Evolutionary conservation across 2,113 vertebrate genomes (phyloP).

Genomic region (Australoheros scitulus): DNA sequence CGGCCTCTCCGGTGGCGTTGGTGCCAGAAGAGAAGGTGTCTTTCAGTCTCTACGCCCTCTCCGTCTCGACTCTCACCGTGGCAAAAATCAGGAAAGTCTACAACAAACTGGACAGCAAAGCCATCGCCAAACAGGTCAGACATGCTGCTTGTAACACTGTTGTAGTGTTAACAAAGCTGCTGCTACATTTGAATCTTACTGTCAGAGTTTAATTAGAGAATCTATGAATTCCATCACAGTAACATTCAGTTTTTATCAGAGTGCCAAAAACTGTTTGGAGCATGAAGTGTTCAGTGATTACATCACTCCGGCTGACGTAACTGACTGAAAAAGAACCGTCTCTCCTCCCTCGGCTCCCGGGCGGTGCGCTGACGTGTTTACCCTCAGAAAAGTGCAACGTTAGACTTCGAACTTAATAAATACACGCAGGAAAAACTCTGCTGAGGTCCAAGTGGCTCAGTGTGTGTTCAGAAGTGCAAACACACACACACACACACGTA

Average conservation of each 20-base stretch:
- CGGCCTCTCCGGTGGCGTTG: slow-evolving; percentile 84
- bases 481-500: fast-evolving
- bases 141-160: fast-evolving
- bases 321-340: neutral
- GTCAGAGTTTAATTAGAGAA: fast-evolving
- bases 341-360: neutral
- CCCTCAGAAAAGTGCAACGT: neutral
- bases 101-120: slow-evolving; percentile 98
- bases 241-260: no score
- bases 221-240: neutral
- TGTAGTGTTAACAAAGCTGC: neutral
- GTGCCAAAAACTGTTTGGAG: no score
- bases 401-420: neutral
- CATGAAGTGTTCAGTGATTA: neutral
- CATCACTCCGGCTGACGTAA: neutral
- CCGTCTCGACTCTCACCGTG: slow-evolving; percentile 92
- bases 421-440: neutral
- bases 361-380: neutral
- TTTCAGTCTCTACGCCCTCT: slow-evolving; percentile 92
- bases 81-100: slow-evolving; percentile 96
- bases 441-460: neutral
- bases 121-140: slow-evolving; percentile 96
- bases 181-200: neutral
- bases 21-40: slow-evolving; percentile 97
- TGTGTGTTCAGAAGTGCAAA: neutral